Conservation (phyloP, 2,113 vertebrate genomes). For the Tinamus guttatus region DNA sequence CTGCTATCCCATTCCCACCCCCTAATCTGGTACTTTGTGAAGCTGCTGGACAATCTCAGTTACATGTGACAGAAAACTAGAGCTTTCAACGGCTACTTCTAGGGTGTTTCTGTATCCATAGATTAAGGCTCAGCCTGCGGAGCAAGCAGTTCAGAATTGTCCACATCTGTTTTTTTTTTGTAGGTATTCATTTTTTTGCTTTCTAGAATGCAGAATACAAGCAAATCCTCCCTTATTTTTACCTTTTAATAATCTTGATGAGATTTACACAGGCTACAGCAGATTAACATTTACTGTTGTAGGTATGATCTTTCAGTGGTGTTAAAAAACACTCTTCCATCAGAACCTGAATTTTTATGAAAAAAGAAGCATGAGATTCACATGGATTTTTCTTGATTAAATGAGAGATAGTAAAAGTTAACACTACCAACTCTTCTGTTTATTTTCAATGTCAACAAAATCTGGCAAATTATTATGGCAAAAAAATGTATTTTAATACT, state of each 20-base stretch:
- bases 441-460: neutral
- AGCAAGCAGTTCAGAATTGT: too few species aligned
- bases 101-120: neutral
- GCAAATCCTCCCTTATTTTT: accelerated
- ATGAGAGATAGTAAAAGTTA: neutral
- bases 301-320: neutral
- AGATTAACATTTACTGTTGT: neutral
- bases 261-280: neutral
- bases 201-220: neutral
- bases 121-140: neutral
- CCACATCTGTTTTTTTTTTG: neutral
- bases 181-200: neutral
- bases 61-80: neutral
- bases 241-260: neutral
- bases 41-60: neutral
- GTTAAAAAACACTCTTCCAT: neutral
- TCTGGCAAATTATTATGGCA: neutral
- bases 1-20: neutral
- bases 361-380: neutral
- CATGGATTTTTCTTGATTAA: neutral
- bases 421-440: neutral
- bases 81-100: neutral
- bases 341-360: neutral
- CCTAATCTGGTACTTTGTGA: neutral
- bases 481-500: neutral